Evolutionary conservation across 2,888 invertebrate species (phyloP).

Genomic region (Polia nebulosa): DNA sequence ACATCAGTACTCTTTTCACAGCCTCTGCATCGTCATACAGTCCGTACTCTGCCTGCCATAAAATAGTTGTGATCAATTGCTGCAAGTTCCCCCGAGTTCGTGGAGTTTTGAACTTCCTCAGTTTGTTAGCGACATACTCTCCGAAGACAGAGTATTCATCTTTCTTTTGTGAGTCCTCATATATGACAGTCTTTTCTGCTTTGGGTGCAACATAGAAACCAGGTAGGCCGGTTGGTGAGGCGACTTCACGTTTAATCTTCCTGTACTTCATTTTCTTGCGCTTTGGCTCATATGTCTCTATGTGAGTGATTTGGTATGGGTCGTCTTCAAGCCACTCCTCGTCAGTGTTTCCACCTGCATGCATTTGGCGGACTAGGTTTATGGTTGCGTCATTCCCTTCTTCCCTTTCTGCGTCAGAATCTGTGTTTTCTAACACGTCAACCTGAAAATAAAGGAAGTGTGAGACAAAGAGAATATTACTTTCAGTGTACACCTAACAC

Average conservation of each 20-base stretch:
- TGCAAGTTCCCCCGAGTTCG: constrained; percentile 84
- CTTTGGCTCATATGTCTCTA: constrained; percentile 79
- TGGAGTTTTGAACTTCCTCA: constrained; percentile 81
- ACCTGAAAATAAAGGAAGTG: constrained; percentile 70
- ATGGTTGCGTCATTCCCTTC: constrained; percentile 77
- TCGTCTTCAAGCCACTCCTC: constrained; percentile 89
- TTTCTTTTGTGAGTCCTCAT: constrained; percentile 71
- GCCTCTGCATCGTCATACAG: constrained; percentile 84
- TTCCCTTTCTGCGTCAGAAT: constrained; percentile 75
- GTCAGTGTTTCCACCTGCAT: constrained; percentile 76
- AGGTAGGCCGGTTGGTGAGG: constrained; percentile 75
- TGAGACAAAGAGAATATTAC: background rate
- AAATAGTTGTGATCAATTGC: constrained; percentile 85
- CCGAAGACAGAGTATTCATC: constrained; percentile 87
- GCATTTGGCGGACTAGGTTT: constrained; percentile 82
- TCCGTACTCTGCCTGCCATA: constrained; percentile 88
- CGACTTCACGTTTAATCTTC: constrained; percentile 82
- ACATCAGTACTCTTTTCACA: constrained; percentile 82
- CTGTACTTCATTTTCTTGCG: constrained; percentile 78
- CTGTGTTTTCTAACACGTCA: constrained; percentile 74
- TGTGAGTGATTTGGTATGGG: constrained; percentile 75
- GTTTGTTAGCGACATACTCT: constrained; percentile 86
- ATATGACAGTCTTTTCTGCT: constrained; percentile 66
- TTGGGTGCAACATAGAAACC: constrained; percentile 71
- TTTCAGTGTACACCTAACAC: background rate